phyloP scores from a whole-genome alignment of 2,113 vertebrate genomes.

The Caracal caracal region DNA sequence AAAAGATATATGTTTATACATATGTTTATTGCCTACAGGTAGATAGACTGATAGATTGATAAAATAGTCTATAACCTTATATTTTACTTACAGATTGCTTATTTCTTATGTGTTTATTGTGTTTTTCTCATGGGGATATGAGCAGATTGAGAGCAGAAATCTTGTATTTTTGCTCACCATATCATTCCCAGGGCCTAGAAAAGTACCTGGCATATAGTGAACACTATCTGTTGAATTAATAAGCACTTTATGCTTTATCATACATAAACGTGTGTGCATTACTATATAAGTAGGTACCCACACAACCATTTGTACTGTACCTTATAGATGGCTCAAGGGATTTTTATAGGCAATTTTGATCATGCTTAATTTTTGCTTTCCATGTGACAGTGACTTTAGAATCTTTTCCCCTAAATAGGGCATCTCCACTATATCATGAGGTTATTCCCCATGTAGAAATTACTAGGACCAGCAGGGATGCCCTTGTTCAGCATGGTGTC shows the following conservation, averaged over 20 bases:
- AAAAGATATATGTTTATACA: neutral
- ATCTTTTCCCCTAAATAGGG: neutral
- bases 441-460: conserved; percentile 38
- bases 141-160: neutral
- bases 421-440: neutral
- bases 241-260: neutral
- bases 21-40: neutral
- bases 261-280: neutral
- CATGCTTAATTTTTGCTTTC: neutral
- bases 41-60: neutral
- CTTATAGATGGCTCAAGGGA: neutral
- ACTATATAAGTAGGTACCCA: neutral
- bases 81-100: neutral
- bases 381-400: neutral
- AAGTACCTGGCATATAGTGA: neutral
- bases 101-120: neutral
- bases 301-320: neutral
- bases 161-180: neutral
- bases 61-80: neutral
- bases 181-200: neutral
- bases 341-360: neutral
- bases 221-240: neutral
- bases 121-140: neutral
- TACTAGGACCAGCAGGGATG: neutral
- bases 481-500: neutral